Evolutionary conservation across 2,113 vertebrate genomes (phyloP), one percentile per base, ranked within the genome.

Genomic region (Calyptomena viridis): DNA sequence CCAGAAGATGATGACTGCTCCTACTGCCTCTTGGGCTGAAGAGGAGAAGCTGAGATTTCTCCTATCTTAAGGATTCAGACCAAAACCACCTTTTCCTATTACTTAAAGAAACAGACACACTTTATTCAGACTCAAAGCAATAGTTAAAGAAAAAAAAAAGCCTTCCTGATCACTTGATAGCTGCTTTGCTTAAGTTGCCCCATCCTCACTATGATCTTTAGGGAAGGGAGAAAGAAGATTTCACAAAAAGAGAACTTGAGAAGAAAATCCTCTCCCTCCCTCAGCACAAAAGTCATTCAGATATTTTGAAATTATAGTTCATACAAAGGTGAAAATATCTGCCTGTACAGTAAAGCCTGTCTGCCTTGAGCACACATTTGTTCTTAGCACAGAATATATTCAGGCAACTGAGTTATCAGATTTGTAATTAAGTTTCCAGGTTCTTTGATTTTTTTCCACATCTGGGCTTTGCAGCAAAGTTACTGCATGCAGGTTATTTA

Each of bases 61-160:
- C 76, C 82, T 14, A 73, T 78, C 39, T 62, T 18, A 87, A 84
- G 46, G 19, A 52, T 10, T 42, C 4, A 19, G 39, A 93, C 72
- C n/a, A 89, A 50, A 95, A 92, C 53, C 68, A 60, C 9, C 12
- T 60, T 42, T 72, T 68, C 46, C 14, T 62, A 39, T 62, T 46
- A 74, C 63, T 96, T 96, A 92, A 93, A 93, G 94, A 62, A 87
- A 88, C 33, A 94, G 79, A 50, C 33, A 64, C 40, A 44, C 40
- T 96, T 91, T 60, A 47, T 77, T 77, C 5, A 3, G 53, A 60
- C 73, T 76, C 72, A 94, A 96, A 96, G 87, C 21, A 89, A 56
- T 74, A 90, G 84, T 90, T 90, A 89, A 92, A 87, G 39, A 63
- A 60, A 76, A 24, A 56, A 37, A 59, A 66, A 73, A 5, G 63